Conservation (phyloP, 2,113 vertebrate species). For the Campylorhamphus procurvoides region DNA sequence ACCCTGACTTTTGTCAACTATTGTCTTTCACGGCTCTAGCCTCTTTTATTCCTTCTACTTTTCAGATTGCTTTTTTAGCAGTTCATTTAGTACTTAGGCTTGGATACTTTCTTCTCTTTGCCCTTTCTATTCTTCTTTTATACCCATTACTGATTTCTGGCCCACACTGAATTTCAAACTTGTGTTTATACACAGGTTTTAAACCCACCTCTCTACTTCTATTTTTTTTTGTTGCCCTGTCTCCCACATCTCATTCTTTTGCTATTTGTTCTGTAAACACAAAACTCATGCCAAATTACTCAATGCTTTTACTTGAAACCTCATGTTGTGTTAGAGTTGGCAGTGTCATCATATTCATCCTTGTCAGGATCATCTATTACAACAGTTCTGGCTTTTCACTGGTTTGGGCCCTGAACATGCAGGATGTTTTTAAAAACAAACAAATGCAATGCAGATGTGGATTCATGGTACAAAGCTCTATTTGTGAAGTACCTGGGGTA, state of each 20-base stretch:
- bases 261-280: slow-evolving; percentile 15
- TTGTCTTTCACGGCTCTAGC: not conserved
- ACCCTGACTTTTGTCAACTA: not conserved
- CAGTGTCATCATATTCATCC: not conserved
- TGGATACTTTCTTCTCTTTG: not conserved
- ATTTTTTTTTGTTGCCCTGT: not conserved
- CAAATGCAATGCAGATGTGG: not conserved
- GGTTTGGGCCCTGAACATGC: not conserved
- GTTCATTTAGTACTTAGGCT: not conserved
- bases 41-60: not conserved
- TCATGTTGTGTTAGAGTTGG: not conserved
- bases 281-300: not conserved
- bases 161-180: not conserved
- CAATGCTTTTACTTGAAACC: not conserved
- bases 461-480: not conserved
- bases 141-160: not conserved
- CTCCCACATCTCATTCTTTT: not conserved
- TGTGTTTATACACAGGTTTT: not conserved
- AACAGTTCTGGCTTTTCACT: not conserved
- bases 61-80: not conserved
- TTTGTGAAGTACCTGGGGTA: not conserved
- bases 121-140: not conserved
- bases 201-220: not conserved
- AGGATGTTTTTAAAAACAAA: not conserved
- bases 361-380: not conserved